Conservation (phyloP, 2,797 vertebrate species). For the Craterocephalus amniculus region DNA sequence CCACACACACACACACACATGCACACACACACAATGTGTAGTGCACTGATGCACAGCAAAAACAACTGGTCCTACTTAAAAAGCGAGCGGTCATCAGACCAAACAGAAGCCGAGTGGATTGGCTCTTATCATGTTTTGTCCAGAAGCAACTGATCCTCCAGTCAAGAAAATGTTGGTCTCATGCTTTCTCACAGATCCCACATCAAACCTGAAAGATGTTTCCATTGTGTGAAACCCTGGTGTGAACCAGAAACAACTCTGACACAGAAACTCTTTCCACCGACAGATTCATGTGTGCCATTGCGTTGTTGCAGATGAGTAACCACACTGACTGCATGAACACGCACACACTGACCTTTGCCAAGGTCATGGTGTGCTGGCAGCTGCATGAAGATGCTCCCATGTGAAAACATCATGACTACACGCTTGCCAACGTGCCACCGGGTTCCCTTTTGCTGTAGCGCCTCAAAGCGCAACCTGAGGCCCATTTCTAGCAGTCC, state of each 20-base stretch:
- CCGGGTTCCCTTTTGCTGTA: conserved; percentile 28
- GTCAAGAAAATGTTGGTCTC: neutral
- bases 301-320: conserved; percentile 5
- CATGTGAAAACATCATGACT: conserved; percentile 37
- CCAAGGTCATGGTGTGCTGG: conserved; percentile 66
- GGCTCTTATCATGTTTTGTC: conserved; percentile 2
- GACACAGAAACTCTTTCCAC: neutral
- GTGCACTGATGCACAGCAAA: conserved; percentile 30
- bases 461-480: conserved; percentile 50
- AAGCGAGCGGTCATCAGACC: conserved; percentile 32
- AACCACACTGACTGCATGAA: neutral
- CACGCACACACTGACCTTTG: conserved; percentile 64
- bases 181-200: conserved; percentile 3
- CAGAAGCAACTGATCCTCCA: neutral
- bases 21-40: conserved; percentile 17
- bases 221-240: conserved; percentile 9
- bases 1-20: conserved; percentile 43
- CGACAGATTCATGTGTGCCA: neutral
- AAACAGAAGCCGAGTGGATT: conserved; percentile 39
- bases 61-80: conserved; percentile 54
- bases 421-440: conserved; percentile 7
- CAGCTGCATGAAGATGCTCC: conserved; percentile 28
- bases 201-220: neutral
- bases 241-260: conserved; percentile 1
- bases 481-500: conserved; percentile 35